Percentiles rank a stretch among this genome's conserved stretches.
These are phyloP conservation scores for Wiebesia pumilae DNA, from an alignment of 1,140 invertebrate species.

Conservation along the genomic window DNA sequence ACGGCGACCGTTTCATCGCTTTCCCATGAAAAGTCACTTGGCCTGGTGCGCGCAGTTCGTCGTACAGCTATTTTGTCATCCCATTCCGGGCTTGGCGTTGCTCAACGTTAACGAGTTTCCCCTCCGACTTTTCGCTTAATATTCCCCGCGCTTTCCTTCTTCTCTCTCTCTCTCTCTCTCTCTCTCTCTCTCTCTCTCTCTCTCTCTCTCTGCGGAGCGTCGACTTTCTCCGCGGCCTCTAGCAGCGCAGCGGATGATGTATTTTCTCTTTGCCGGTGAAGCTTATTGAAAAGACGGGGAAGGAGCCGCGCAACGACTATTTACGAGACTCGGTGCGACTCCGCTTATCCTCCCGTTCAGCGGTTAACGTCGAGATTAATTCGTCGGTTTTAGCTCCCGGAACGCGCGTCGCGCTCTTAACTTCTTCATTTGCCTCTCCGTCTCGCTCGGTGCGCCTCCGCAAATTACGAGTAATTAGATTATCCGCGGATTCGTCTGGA, in stretches of 20 bases:
- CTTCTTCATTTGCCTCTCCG: neutral
- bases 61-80: slow-evolving; percentile 16
- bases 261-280: neutral
- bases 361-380: neutral
- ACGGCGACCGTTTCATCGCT: slow-evolving; percentile 17
- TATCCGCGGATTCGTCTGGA: neutral
- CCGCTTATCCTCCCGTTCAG: no score
- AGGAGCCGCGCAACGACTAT: neutral
- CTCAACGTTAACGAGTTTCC: slow-evolving; percentile 17
- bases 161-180: slow-evolving; percentile 8
- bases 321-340: neutral
- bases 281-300: neutral
- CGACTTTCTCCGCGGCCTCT: neutral
- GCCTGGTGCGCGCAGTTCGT: no score
- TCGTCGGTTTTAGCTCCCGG: neutral
- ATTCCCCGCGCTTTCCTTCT: slow-evolving; percentile 10
- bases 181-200: slow-evolving; percentile 17
- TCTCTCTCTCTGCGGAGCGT: neutral
- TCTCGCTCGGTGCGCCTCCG: neutral
- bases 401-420: neutral
- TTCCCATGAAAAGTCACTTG: slow-evolving; percentile 18
- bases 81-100: neutral
- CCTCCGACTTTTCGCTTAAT: neutral
- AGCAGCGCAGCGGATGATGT: neutral
- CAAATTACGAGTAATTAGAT: neutral